phyloP scores from a whole-genome alignment of 2,113 vertebrate species.

The Aleadryas rufinucha region DNA sequence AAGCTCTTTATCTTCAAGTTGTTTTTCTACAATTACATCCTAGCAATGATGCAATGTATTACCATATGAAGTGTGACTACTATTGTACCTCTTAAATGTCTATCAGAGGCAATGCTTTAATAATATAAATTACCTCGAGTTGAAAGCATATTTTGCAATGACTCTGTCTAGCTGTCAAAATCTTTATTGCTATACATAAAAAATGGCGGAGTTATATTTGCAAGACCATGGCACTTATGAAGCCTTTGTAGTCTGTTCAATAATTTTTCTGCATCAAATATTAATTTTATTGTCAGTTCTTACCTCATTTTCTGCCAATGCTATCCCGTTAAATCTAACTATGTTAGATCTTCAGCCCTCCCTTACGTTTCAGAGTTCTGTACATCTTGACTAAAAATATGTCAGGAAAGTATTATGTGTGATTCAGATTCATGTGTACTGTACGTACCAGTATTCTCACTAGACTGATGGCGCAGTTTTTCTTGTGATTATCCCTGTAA shows the following conservation, averaged over 20 bases:
- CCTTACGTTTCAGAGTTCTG: not conserved
- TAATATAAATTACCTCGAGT: slow-evolving; percentile 49
- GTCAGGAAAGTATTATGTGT: not conserved
- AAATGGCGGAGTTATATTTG: slow-evolving; percentile 38
- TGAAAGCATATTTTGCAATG: slow-evolving; percentile 49
- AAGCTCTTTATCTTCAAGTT: slow-evolving; percentile 27
- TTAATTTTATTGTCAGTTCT: slow-evolving; percentile 17
- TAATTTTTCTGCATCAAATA: slow-evolving; percentile 35
- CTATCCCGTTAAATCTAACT: not conserved
- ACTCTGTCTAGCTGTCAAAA: slow-evolving; percentile 50
- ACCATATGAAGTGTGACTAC: not conserved
- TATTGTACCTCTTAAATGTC: slow-evolving; percentile 42
- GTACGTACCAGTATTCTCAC: not conserved
- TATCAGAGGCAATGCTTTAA: slow-evolving; percentile 41
- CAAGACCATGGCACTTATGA: not conserved
- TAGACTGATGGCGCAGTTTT: not conserved
- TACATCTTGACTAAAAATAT: not conserved
- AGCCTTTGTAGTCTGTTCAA: slow-evolving; percentile 21
- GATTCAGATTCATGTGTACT: not conserved
- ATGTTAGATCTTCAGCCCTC: not conserved
- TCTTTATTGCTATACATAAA: slow-evolving; percentile 38
- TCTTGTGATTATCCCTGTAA: not conserved
- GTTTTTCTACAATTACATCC: slow-evolving; percentile 14
- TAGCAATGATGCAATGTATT: slow-evolving; percentile 13
- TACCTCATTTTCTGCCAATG: not conserved